A percentile compares a stretch with the other conserved stretches of the same genome.
Conservation (phyloP, 1,140 invertebrate species). For the Microplitis demolitor region DNA sequence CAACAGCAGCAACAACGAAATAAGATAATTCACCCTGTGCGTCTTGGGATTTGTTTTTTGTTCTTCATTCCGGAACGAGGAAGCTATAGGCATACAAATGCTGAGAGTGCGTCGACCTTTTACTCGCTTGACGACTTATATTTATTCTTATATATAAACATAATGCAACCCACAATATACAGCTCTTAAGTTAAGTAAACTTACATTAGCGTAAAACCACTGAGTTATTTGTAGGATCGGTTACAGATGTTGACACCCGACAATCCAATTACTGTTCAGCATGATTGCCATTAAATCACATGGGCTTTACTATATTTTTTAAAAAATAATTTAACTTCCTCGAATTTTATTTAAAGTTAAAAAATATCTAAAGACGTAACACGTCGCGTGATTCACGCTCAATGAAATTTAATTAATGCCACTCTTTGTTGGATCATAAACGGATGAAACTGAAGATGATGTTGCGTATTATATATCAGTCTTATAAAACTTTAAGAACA, state of each 20-base stretch:
- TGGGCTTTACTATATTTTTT: too few species aligned
- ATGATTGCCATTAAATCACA: too few species aligned
- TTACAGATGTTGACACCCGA: too few species aligned
- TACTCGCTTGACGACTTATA: slow-evolving; percentile 12
- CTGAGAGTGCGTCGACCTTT: slow-evolving; percentile 30
- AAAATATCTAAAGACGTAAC: background rate
- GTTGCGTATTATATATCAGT: background rate
- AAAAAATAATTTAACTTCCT: background rate
- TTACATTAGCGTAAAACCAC: too few species aligned
- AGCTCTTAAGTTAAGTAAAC: background rate
- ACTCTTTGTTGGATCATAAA: background rate
- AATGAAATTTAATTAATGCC: slow-evolving; percentile 21
- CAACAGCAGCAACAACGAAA: background rate
- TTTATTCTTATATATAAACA: background rate
- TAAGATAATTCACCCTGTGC: too few species aligned
- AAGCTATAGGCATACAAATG: background rate
- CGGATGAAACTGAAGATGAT: background rate
- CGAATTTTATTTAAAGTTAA: background rate
- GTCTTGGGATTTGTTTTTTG: background rate
- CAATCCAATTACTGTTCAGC: too few species aligned
- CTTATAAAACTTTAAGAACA: too few species aligned
- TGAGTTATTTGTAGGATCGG: too few species aligned
- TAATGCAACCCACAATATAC: background rate
- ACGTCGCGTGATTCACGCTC: slow-evolving; percentile 14
- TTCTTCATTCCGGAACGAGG: slow-evolving; percentile 8